A percentile compares a stretch with the other conserved stretches of the same genome.
These are phyloP conservation scores for Drosophila simulans DNA, from an alignment of 1,140 invertebrate genomes.

Conservation along the genomic window DNA sequence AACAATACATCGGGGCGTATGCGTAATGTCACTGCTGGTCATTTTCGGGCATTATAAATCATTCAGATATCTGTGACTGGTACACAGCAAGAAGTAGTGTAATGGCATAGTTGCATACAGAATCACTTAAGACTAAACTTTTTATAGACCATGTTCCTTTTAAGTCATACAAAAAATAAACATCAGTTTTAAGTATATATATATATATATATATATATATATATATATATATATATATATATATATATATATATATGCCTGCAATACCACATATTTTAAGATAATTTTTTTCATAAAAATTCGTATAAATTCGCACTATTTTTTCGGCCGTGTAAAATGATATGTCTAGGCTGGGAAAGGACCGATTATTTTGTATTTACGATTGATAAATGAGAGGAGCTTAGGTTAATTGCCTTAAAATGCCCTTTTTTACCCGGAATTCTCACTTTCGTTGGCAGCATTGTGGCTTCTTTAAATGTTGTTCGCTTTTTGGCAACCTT, in stretches of 20 bases:
- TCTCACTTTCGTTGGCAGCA: constrained; percentile 54
- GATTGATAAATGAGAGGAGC: constrained; percentile 64
- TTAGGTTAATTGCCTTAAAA: constrained; percentile 61
- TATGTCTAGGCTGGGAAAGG: constrained; percentile 33
- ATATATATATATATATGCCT: too few species aligned
- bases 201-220: too few species aligned
- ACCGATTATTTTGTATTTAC: constrained; percentile 61
- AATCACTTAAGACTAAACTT: neutral
- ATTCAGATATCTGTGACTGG: constrained; percentile 6
- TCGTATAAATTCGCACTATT: too few species aligned
- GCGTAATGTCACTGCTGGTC: constrained; percentile 50
- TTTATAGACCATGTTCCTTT: neutral
- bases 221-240: too few species aligned
- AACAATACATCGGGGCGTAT: constrained; percentile 52
- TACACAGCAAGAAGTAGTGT: constrained; percentile 1
- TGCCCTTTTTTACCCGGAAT: constrained; percentile 28
- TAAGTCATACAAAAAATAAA: too few species aligned
- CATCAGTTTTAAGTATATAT: too few species aligned
- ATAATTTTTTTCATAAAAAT: too few species aligned
- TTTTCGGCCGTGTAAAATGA: constrained; percentile 1
- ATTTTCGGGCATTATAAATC: constrained; percentile 33
- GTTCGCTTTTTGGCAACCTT: constrained; percentile 52
- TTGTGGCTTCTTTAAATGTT: constrained; percentile 38
- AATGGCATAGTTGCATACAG: neutral
- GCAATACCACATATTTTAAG: too few species aligned